These are phyloP conservation scores for Chanos chanos DNA, from an alignment of 2,797 vertebrate species.

Conservation along the genomic window DNA sequence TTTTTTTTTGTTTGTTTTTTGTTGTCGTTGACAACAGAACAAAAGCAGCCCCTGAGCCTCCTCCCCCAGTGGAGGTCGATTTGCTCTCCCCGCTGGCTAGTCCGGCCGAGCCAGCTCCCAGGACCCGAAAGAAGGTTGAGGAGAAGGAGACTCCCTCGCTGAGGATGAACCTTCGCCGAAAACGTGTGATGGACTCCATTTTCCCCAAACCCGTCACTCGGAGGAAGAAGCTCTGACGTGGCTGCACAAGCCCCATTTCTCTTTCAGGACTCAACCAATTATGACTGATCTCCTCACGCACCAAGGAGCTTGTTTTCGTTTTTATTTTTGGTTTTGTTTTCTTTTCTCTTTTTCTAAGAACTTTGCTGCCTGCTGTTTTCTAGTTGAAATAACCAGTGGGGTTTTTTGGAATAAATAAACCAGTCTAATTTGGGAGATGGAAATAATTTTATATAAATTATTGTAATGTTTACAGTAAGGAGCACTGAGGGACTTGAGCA, in stretches of 20 bases:
- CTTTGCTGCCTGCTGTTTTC: slow-evolving; percentile 42
- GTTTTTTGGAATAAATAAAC: slow-evolving; percentile 39
- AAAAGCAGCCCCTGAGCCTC: slow-evolving; percentile 64
- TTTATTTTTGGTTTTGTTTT: slow-evolving; percentile 40
- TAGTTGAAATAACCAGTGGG: slow-evolving; percentile 63
- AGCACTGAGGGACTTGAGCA: slow-evolving; percentile 45
- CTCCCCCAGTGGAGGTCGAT: slow-evolving; percentile 74
- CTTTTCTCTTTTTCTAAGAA: slow-evolving; percentile 55
- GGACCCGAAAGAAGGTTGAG: slow-evolving; percentile 51
- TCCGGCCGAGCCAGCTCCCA: slow-evolving; percentile 56
- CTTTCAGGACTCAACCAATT: slow-evolving; percentile 16
- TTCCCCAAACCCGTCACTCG: slow-evolving; percentile 87
- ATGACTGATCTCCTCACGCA: slow-evolving; percentile 1
- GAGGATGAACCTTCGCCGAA: slow-evolving; percentile 72
- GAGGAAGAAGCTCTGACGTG: slow-evolving; percentile 83
- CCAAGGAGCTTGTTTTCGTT: slow-evolving; percentile 30
- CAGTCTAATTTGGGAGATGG: slow-evolving; percentile 70
- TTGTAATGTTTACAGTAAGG: slow-evolving; percentile 76
- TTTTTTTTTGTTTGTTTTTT: neutral
- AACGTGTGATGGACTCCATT: slow-evolving; percentile 75
- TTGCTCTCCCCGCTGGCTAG: slow-evolving; percentile 86
- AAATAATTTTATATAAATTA: slow-evolving; percentile 86
- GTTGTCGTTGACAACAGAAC: too few relatives aligned
- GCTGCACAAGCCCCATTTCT: slow-evolving; percentile 15
- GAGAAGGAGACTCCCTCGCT: slow-evolving; percentile 53